A percentile compares a stretch with the other conserved stretches of the same genome.
These are phyloP conservation scores for Acanthacorydalis orientalis DNA, from an alignment of 2,888 invertebrate genomes.

Conservation along the genomic window DNA sequence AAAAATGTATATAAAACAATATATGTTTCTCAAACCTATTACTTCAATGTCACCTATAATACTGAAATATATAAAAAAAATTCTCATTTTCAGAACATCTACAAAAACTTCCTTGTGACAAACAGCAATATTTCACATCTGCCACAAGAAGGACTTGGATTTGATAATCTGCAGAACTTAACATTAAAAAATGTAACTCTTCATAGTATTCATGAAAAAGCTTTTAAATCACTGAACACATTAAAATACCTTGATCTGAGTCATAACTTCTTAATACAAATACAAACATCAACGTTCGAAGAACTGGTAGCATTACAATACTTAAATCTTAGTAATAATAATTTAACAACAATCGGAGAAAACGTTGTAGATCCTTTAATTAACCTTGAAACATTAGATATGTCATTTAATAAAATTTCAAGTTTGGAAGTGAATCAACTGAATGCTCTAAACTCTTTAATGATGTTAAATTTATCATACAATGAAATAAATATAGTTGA, in stretches of 20 bases:
- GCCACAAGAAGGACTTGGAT: conserved; percentile 8
- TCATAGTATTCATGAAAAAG: conserved; percentile 9
- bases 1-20: too few species aligned
- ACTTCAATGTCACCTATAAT: too few species aligned
- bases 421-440: conserved; percentile 9
- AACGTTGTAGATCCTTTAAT: conserved; percentile 12
- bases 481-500: conserved; percentile 10
- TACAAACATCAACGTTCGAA: conserved; percentile 12
- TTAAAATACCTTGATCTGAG: conserved; percentile 8
- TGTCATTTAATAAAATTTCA: conserved; percentile 11
- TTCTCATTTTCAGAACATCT: conserved; percentile 7
- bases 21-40: too few species aligned
- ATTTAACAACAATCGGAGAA: conserved; percentile 10
- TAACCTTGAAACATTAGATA: conserved; percentile 10
- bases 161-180: conserved; percentile 9
- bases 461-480: conserved; percentile 10
- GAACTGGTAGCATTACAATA: conserved; percentile 8
- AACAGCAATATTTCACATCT: conserved; percentile 7
- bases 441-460: conserved; percentile 3
- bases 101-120: conserved; percentile 4
- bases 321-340: conserved; percentile 11
- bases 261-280: conserved; percentile 9
- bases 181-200: conserved; percentile 3
- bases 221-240: conserved; percentile 9
- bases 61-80: not conserved